Percentiles rank a stretch among this genome's conserved stretches.
Conservation (phyloP, 1,140 invertebrate species). For the Bombus vancouverensis region DNA sequence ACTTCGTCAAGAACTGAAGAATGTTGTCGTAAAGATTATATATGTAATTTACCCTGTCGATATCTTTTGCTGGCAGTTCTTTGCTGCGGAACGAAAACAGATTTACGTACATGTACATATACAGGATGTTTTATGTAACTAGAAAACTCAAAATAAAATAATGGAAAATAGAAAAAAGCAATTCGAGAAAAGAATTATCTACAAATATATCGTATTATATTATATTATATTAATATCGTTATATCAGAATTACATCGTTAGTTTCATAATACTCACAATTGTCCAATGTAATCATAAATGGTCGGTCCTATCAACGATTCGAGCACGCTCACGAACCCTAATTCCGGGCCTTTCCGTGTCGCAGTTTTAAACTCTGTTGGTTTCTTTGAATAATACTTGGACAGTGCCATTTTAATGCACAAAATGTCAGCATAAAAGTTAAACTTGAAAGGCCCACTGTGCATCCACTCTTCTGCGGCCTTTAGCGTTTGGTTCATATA, state of each 20-base stretch:
- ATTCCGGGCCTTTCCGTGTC: background rate
- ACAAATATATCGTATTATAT: background rate
- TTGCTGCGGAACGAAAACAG: conserved; percentile 18
- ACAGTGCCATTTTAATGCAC: conserved; percentile 50
- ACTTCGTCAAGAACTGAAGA: conserved; percentile 67
- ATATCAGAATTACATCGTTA: background rate
- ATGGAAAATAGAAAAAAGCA: background rate
- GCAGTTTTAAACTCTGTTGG: conserved; percentile 19
- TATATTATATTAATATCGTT: too few species aligned
- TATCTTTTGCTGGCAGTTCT: conserved; percentile 45
- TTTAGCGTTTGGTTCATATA: conserved; percentile 37
- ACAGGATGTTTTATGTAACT: too few species aligned
- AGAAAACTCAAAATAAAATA: too few species aligned
- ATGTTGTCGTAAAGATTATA: conserved; percentile 66
- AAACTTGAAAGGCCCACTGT: conserved; percentile 49
- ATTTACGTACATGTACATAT: background rate
- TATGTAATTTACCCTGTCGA: conserved; percentile 54
- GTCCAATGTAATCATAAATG: conserved; percentile 37
- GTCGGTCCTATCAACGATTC: conserved; percentile 43
- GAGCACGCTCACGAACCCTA: conserved; percentile 53
- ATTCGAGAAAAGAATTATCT: background rate
- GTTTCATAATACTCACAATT: conserved; percentile 43
- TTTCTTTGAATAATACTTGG: conserved; percentile 27
- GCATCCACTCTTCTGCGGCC: conserved; percentile 66
- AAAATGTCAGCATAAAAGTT: conserved; percentile 61